Base-by-base conservation (phyloP, 1,140 invertebrate species). In the Drosophila ironensis region DNA sequence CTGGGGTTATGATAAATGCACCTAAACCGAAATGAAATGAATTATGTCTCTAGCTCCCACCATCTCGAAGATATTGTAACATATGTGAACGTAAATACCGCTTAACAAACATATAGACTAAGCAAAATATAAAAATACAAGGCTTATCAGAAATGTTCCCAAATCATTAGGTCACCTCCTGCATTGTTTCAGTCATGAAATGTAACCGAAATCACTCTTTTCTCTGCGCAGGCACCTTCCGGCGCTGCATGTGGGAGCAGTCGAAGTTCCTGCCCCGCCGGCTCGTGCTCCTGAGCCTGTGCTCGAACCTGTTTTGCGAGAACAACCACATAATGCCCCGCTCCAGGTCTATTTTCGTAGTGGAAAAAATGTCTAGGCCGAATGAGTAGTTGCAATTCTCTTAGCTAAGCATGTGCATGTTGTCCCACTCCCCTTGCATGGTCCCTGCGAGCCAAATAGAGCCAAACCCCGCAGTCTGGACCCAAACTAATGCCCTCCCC, bases 321-420 rank as follows among this genome's bases (percentile, higher is more conserved):
- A 89, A 89, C 51, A 89, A 89, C 48, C 87, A 89, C 54, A 72
- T 89, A 19, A 59, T 89, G 46, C 66, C 88, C 25, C 84, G 88
- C 22, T 89, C 88, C 84, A 89, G 88, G 81, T 89, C 88, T 87
- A 87, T 89, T 87, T 89, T 89, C 82, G 88, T 89, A 88, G 80
- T 89, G 84, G 88, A 89, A 89, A 89, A 89, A 70, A 72, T 88
- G 48, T 75, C 88, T 89, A 89, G 88, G 82, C 88, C 80, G 50
- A 89, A 89, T 72, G 88, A 89, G 88, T 89, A 89, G 84, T 81
- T 78, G 66, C 50, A 50, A 35, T 38, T 59, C 40, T 40, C 30
- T 14, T 72, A 86, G 61, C 59, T 47, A 25, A 42, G 78, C 56
- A 74, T 53, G 30, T 41, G 17, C 19, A 41, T 37, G 37, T 38